Evolutionary conservation across 2,797 vertebrate species (phyloP).

Genomic region (Phoeniculus purpureus): DNA sequence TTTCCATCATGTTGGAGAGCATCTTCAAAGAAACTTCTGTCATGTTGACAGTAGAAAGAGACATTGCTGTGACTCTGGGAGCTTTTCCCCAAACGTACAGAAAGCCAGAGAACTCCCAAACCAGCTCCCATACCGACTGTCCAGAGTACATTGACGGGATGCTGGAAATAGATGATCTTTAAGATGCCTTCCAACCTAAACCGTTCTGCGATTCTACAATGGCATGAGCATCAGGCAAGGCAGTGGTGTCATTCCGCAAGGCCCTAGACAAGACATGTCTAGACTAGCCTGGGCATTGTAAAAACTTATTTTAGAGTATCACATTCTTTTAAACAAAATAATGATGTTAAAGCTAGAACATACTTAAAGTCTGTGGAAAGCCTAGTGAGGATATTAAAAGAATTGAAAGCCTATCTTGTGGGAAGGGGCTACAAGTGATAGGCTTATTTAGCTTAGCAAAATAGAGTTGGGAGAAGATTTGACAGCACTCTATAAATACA

Average conservation of each 20-base stretch:
- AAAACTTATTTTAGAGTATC: background rate
- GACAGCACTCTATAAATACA: conserved; percentile 62
- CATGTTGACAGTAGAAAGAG: background rate
- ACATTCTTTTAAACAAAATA: background rate
- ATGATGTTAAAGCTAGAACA: background rate
- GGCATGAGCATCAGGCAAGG: background rate
- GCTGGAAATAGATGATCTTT: no score
- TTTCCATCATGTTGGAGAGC: background rate
- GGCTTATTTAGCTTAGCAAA: conserved; percentile 64
- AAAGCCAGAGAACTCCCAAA: background rate
- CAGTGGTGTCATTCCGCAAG: background rate
- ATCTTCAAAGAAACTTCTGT: background rate
- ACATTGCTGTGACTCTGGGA: background rate
- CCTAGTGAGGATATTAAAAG: conserved; percentile 39
- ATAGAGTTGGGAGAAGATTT: conserved; percentile 36
- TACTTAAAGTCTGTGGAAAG: background rate
- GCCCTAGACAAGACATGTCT: no score
- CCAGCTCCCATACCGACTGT: background rate
- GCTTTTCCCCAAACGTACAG: background rate
- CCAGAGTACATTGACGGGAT: background rate
- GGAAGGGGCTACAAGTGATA: conserved; percentile 50
- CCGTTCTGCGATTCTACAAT: no score
- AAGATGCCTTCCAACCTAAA: no score
- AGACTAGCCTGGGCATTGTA: background rate
- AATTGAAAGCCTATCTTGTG: conserved; percentile 51